Evolutionary conservation across 2,888 invertebrate genomes (phyloP).

Genomic region (Gortyna flavago): DNA sequence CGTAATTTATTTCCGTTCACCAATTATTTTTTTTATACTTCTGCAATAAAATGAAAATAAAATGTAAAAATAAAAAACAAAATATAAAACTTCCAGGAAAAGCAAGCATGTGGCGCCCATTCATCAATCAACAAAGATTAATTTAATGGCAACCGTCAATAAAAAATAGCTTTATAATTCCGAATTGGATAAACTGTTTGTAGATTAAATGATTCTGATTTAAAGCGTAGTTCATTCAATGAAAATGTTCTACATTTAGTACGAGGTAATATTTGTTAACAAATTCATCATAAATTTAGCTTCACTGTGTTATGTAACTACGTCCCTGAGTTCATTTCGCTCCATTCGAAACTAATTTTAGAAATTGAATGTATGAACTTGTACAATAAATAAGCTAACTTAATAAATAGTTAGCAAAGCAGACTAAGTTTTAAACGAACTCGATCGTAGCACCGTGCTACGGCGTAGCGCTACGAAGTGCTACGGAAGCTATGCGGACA

Average conservation of each 20-base stretch:
- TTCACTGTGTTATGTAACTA: slow-evolving; percentile 25
- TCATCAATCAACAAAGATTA: slow-evolving; percentile 31
- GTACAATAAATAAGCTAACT: slow-evolving; percentile 62
- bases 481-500: slow-evolving; percentile 43
- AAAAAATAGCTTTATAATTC: slow-evolving; percentile 10
- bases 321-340: slow-evolving; percentile 37
- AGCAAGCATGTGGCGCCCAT: background rate
- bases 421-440: slow-evolving; percentile 59
- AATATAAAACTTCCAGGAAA: background rate
- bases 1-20: background rate
- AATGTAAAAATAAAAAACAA: background rate
- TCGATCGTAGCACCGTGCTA: slow-evolving; percentile 57
- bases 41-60: too few species aligned
- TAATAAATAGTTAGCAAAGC: slow-evolving; percentile 61
- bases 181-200: background rate
- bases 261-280: slow-evolving; percentile 13
- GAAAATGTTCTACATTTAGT: slow-evolving; percentile 1
- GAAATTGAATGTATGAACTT: slow-evolving; percentile 63
- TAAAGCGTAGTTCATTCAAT: background rate
- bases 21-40: background rate
- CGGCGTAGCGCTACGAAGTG: slow-evolving; percentile 47
- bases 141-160: background rate
- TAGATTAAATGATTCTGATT: slow-evolving; percentile 9
- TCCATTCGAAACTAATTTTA: slow-evolving; percentile 54
- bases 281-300: slow-evolving; percentile 31